Conservation (phyloP, 2,888 invertebrate species). For the Blastobasis adustella region DNA sequence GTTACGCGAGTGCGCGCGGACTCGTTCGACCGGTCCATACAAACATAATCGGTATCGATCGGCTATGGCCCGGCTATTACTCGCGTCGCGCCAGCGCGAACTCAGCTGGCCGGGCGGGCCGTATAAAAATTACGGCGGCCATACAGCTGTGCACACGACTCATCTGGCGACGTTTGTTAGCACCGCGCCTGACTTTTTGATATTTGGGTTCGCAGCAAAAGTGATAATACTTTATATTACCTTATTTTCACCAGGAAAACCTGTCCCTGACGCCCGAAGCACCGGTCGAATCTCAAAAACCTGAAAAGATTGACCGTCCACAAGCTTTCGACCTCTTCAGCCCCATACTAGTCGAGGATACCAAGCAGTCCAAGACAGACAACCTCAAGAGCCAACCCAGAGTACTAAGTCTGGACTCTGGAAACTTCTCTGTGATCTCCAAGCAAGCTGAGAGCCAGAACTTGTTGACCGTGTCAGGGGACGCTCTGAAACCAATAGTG, state of each 20-base stretch:
- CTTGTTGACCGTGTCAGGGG: constrained; percentile 49
- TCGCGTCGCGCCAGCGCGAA: no score
- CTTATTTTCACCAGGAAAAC: constrained; percentile 39
- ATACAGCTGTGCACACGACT: no score
- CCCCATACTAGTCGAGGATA: constrained; percentile 62
- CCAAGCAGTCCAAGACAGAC: constrained; percentile 50
- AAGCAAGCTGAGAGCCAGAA: constrained; percentile 45
- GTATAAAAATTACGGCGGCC: no score
- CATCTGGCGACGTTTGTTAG: no score
- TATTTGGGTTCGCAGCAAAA: no score
- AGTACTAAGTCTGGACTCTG: constrained; percentile 55
- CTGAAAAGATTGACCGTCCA: constrained; percentile 39
- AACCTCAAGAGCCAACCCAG: constrained; percentile 46
- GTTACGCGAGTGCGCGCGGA: no score
- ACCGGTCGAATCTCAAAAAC: constrained; percentile 22
- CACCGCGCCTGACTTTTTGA: no score
- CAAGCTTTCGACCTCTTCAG: constrained; percentile 70
- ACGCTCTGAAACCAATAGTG: constrained; percentile 48
- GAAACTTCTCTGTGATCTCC: constrained; percentile 57
- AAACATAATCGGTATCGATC: no score
- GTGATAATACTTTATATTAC: no score
- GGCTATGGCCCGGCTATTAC: no score
- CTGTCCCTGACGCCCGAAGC: constrained; percentile 22
- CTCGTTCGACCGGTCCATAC: no score
- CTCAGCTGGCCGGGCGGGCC: no score